Evolutionary conservation across 2,113 vertebrate species (phyloP), one percentile per base, ranked within the genome.

Genomic region (Herpailurus yagouaroundi): DNA sequence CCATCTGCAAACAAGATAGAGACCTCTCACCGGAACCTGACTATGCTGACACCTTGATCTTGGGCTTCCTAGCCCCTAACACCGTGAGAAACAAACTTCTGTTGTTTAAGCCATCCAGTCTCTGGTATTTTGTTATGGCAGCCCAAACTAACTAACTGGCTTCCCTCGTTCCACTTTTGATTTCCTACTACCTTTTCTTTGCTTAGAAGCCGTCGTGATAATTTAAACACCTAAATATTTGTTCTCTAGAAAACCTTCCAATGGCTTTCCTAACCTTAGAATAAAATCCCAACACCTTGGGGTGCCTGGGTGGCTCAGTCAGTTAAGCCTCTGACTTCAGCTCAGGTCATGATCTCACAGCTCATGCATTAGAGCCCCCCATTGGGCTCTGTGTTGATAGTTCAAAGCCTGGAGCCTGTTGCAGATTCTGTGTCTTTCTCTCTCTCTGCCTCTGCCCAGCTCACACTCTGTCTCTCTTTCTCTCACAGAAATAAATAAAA

Each of bases 341-440:
- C 57, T 60, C 21, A 60, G 21, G 21, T 60, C 57, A 60, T 60
- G 8, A 60, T 23, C 57, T 60, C 57, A 60, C 8, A 8, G 57
- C 7, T 23, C 7, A 8, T 60, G 57, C 21, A 8, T 60, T 60
- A 5, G 3, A 60, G 21, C 21, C 57, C 18, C 7, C 0, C 57
- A 23, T 60, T 0, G 0, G 7, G 21, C 21, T 60, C 57, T 60
- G 57, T 7, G 57, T 21, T 60, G 57, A 60, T 21, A 60, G 57
- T 21, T 60, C 57, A 60, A 8, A 60, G 21, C 21, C 21, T 60
- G 57, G 8, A 23, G 57, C 2, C 57, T 23, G 57, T 18, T 60
- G 25, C 21, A 23, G 21, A 60, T 60, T 60, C 57, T 60, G 21
- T 60, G 21, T 23, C 57, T 60, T 9, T 9, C 7, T 23, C 8